These are phyloP conservation scores for Nasonia oneida DNA, from an alignment of 2,888 invertebrate species.

Conservation along the genomic window DNA sequence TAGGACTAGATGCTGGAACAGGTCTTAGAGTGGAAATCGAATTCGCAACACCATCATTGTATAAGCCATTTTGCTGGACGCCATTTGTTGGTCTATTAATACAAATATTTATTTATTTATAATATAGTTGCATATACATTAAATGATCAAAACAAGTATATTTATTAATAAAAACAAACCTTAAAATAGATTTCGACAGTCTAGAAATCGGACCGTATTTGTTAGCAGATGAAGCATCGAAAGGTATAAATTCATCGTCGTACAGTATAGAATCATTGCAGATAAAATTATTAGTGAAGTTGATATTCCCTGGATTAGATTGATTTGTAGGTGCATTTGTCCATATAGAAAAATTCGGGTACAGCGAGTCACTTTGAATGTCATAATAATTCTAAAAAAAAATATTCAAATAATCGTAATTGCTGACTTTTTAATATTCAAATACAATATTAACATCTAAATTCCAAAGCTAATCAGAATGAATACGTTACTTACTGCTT, in stretches of 20 bases:
- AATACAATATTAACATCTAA: neutral
- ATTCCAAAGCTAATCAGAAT: neutral
- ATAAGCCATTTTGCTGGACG: conserved; percentile 72
- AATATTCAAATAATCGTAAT: neutral
- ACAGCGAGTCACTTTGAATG: conserved; percentile 70
- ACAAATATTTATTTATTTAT: neutral
- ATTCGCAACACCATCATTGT: conserved; percentile 75
- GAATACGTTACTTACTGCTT: conserved; percentile 68
- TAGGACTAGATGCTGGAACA: conserved; percentile 79
- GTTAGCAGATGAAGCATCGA: conserved; percentile 84
- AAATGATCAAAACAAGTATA: neutral
- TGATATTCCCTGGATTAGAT: conserved; percentile 71
- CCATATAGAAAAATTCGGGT: conserved; percentile 76
- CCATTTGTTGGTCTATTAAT: conserved; percentile 67
- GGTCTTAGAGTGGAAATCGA: conserved; percentile 78
- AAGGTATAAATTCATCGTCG: conserved; percentile 85
- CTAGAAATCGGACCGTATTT: conserved; percentile 86
- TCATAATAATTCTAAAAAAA: conserved; percentile 73
- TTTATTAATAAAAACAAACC: conserved; percentile 64
- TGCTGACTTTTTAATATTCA: neutral
- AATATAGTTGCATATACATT: neutral
- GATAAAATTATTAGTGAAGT: conserved; percentile 77
- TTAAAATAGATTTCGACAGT: conserved; percentile 74
- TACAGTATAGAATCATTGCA: conserved; percentile 82
- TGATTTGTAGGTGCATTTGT: conserved; percentile 72